A percentile compares a stretch with the other conserved stretches of the same genome.
These are phyloP conservation scores for Macrosoma leucophasiata DNA, from an alignment of 2,888 invertebrate species.

Conservation along the genomic window DNA sequence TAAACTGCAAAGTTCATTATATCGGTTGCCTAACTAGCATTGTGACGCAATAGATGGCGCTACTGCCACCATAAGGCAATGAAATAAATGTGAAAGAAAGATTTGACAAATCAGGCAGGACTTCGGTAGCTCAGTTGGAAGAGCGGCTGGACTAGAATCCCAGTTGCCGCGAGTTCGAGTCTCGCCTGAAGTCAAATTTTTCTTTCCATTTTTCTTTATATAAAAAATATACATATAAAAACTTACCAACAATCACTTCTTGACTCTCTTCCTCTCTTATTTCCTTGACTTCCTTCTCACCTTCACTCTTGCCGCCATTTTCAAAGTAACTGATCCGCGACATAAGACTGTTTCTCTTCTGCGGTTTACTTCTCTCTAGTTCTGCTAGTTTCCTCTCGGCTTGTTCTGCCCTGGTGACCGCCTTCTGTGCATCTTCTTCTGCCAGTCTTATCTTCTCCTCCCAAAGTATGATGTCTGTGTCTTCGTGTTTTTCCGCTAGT, in stretches of 20 bases:
- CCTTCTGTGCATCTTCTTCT: conserved; percentile 80
- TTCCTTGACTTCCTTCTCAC: conserved; percentile 28
- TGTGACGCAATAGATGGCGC: no score
- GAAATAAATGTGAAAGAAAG: no score
- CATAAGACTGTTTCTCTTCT: conserved; percentile 44
- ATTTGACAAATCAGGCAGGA: no score
- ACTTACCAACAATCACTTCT: background rate
- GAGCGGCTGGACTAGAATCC: no score
- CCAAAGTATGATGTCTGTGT: conserved; percentile 79
- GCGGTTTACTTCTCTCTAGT: conserved; percentile 20
- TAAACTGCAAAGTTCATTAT: no score
- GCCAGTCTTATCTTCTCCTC: conserved; percentile 82
- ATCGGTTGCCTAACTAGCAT: no score
- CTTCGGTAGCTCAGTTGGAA: no score
- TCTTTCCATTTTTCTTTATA: no score
- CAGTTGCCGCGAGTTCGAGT: no score
- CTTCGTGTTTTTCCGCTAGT: conserved; percentile 79
- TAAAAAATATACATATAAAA: conserved; percentile 20
- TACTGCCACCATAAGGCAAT: no score
- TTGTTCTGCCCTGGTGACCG: conserved; percentile 76
- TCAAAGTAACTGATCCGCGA: conserved; percentile 63
- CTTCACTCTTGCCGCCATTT: conserved; percentile 43
- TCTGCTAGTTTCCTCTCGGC: conserved; percentile 40
- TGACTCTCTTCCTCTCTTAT: conserved; percentile 24
- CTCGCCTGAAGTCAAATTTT: no score